Evolutionary conservation across 2,113 vertebrate genomes (phyloP), one percentile per base, ranked within the genome.

Genomic region (Beaufortia kweichowensis): DNA sequence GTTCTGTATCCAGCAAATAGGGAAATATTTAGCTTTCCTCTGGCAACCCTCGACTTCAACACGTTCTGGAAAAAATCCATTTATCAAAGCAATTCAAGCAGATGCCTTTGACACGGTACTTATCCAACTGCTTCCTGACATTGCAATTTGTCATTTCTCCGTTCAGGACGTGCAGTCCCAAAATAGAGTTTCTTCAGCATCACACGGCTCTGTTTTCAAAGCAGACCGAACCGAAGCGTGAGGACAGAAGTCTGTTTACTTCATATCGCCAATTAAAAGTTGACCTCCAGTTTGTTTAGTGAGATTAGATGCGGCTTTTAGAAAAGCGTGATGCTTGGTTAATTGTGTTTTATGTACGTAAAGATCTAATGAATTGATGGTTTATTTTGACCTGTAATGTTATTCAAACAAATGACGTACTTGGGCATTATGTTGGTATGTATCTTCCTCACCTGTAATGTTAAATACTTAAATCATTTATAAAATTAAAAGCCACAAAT

Each of bases 31-130:
- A 15, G 50, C 41, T 77, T 77, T 68, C 35, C 41, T 28, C 12
- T 29, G 12, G 33, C 33, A 64, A 78, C 80, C 72, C 72, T 68
- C 19, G 6, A 43, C 31, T 67, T 24, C 56, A 19, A 15, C 59
- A 17, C 64, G 35, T 50, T 75, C 68, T 11, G 41, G 56, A 66
- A 64, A 53, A 53, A 66, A 70, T 79, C 79, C 46, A 81, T 83
- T 80, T 69, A 79, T 83, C 82, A 83, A 41, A 81, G 76, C 62
- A 60, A 66, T 66, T 75, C 76, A 66, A 76, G 33, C 76, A 71
- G 76, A 70, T 61, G 59, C 66, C 57, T 62, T 73, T 81, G 79
- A 81, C 78, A 78, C 67, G 35, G 65, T 67, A 76, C 79, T 80
- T 70, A 83, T 80, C 82, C 71, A 72, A 39, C 64, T 64, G 14